Evolutionary conservation across 1,140 invertebrate species (phyloP).

Genomic region (Caenorhabditis remanei): DNA sequence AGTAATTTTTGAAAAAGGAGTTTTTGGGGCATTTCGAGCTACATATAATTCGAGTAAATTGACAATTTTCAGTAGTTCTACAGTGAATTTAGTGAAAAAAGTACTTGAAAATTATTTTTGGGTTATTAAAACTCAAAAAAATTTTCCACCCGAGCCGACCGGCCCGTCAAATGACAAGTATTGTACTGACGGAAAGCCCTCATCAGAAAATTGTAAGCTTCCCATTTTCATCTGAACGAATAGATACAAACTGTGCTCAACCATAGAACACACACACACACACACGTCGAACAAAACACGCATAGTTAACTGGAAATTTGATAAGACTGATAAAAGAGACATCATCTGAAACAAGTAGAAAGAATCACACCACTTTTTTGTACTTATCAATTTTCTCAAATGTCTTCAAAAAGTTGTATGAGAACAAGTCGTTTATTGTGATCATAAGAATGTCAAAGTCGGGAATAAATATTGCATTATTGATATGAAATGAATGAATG

Average conservation of each 20-base stretch:
- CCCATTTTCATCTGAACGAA: not conserved
- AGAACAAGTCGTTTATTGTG: conserved; percentile 12
- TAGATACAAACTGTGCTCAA: not conserved
- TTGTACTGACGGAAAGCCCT: too few species aligned
- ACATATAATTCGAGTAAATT: too few species aligned
- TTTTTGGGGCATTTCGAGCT: too few species aligned
- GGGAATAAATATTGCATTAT: conserved; percentile 3
- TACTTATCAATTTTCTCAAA: not conserved
- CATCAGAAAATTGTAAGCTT: not conserved
- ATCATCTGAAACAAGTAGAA: not conserved
- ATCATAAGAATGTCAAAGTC: conserved; percentile 37
- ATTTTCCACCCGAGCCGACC: too few species aligned
- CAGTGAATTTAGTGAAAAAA: too few species aligned
- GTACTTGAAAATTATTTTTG: too few species aligned
- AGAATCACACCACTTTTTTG: not conserved
- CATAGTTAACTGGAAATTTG: conserved; percentile 4
- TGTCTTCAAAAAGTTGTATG: not conserved
- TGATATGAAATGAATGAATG: conserved; percentile 20
- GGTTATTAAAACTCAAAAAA: too few species aligned
- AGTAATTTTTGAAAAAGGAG: too few species aligned
- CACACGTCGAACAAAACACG: not conserved
- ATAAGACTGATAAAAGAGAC: not conserved
- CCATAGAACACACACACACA: not conserved
- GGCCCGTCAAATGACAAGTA: too few species aligned
- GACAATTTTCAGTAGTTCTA: too few species aligned